Percentiles rank a stretch among this genome's conserved stretches.
Conservation (phyloP, 2,113 vertebrate species). For the Gallinago paraguaiae region DNA sequence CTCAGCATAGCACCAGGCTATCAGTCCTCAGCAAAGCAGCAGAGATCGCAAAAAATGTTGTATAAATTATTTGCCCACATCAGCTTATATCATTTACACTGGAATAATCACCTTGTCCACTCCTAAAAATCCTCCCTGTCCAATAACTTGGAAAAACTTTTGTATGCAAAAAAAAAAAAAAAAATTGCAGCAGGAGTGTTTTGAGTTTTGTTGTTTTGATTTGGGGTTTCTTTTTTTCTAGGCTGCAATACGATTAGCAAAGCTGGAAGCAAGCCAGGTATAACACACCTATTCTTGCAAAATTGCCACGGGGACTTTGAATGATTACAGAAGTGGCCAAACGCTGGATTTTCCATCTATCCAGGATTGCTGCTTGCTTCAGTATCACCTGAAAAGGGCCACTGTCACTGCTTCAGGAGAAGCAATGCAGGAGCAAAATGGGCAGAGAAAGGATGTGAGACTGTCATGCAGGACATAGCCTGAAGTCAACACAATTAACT, state of each 20-base stretch:
- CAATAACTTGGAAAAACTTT: background rate
- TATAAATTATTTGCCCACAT: background rate
- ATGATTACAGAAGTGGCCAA: background rate
- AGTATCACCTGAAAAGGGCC: rapidly evolving
- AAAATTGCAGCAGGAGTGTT: background rate
- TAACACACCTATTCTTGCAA: background rate
- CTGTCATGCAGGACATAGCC: background rate
- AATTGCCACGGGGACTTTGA: background rate
- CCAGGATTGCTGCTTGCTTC: background rate
- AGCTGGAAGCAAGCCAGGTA: background rate
- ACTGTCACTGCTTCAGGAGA: background rate
- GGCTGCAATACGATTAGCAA: background rate
- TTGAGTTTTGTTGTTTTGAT: background rate
- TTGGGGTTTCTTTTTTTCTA: background rate
- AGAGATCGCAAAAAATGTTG: background rate
- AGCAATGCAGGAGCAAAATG: background rate
- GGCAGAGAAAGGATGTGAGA: background rate
- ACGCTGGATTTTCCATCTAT: background rate
- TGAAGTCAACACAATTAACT: background rate
- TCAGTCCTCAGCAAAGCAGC: background rate
- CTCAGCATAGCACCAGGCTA: background rate
- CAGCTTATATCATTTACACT: background rate
- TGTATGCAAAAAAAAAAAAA: background rate
- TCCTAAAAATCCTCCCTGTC: background rate
- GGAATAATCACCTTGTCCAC: background rate